These are phyloP conservation scores for Venturia canescens DNA, from an alignment of 1,140 invertebrate genomes.

Conservation along the genomic window DNA sequence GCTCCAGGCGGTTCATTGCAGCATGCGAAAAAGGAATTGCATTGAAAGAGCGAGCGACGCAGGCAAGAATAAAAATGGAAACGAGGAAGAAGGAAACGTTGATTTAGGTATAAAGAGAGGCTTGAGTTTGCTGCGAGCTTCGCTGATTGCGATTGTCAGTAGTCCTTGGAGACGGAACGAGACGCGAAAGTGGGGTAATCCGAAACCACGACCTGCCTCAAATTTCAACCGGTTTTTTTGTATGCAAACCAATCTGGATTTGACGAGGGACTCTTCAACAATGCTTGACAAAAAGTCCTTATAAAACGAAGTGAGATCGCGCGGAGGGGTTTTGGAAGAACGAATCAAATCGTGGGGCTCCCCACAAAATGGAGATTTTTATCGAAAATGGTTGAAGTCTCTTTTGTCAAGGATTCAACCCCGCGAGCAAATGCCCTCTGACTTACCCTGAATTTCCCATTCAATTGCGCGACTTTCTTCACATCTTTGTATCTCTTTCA, in stretches of 20 bases:
- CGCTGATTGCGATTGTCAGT: slow-evolving; percentile 29
- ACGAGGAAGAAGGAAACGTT: not conserved
- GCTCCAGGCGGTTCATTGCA: not conserved
- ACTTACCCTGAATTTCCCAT: slow-evolving; percentile 54
- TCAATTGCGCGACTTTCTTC: slow-evolving; percentile 27
- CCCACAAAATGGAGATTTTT: slow-evolving; percentile 41
- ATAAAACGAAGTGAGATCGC: not conserved
- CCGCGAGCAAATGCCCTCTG: slow-evolving; percentile 31
- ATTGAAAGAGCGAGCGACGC: not conserved
- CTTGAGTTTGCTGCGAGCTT: not conserved
- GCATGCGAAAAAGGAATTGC: not conserved
- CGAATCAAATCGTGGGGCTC: not conserved
- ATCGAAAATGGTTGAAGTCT: slow-evolving; percentile 8
- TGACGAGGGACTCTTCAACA: not conserved
- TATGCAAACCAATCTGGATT: not conserved
- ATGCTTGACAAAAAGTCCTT: not conserved
- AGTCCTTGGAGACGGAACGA: not conserved
- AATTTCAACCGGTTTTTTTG: slow-evolving; percentile 39
- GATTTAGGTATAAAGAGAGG: slow-evolving; percentile 13
- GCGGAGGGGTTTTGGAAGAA: not conserved
- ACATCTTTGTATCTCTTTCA: slow-evolving; percentile 2
- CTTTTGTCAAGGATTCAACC: not conserved
- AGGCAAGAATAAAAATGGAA: not conserved
- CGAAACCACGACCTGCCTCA: slow-evolving; percentile 41
- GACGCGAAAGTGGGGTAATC: slow-evolving; percentile 31